A percentile compares a stretch with the other conserved stretches of the same genome.
Evolutionary conservation across 2,113 vertebrate genomes (phyloP).

Genomic region (Pseudonaja textilis): DNA sequence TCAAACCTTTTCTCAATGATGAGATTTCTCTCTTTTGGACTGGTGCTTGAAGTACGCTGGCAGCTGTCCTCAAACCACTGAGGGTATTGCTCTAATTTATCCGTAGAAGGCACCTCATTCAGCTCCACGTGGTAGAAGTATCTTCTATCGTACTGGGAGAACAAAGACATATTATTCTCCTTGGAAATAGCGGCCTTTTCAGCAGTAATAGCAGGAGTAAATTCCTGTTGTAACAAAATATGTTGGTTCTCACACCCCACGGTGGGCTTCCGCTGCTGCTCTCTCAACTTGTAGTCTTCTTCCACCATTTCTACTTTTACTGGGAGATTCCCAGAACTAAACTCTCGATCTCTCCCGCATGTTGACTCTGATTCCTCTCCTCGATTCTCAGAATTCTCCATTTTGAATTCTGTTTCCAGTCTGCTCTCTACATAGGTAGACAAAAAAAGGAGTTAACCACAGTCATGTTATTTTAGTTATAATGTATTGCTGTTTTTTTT

Average conservation of each 20-base stretch:
- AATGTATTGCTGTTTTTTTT: not conserved
- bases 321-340: not conserved
- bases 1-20: not conserved
- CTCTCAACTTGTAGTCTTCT: not conserved
- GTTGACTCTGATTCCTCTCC: not conserved
- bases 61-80: not conserved
- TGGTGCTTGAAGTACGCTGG: not conserved
- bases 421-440: not conserved
- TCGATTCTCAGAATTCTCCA: not conserved
- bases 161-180: not conserved
- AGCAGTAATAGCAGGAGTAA: not conserved
- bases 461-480: not conserved
- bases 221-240: not conserved
- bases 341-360: not conserved
- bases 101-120: no score
- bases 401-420: not conserved
- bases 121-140: not conserved
- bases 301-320: not conserved
- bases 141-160: not conserved
- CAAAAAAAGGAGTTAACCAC: not conserved
- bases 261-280: not conserved
- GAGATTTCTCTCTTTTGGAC: not conserved
- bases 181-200: not conserved
- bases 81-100: not conserved
- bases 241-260: not conserved